Percentiles rank a stretch among this genome's conserved stretches.
phyloP scores from a whole-genome alignment of 2,888 invertebrate genomes.

The Caenorhabditis sp. region DNA sequence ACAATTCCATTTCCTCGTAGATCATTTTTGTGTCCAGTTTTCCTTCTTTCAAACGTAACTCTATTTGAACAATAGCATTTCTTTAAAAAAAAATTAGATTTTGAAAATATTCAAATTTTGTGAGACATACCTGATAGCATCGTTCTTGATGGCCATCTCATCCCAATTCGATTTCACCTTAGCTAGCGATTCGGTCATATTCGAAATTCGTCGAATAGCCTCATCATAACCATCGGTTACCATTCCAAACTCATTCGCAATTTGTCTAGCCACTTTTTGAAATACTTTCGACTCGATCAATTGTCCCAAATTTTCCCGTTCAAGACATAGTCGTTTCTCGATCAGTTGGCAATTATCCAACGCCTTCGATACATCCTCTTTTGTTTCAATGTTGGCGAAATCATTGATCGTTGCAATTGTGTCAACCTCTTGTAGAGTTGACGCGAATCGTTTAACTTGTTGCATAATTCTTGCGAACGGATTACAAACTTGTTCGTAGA shows the following conservation, averaged over 20 bases:
- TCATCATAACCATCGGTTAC: slow-evolving; percentile 53
- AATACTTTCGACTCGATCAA: slow-evolving; percentile 27
- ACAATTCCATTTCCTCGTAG: slow-evolving; percentile 52
- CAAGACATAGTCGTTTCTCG: slow-evolving; percentile 37
- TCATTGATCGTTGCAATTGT: slow-evolving; percentile 37
- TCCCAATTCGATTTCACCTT: slow-evolving; percentile 37
- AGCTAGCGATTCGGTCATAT: slow-evolving; percentile 22
- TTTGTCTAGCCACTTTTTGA: slow-evolving; percentile 24
- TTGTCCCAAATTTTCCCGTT: slow-evolving; percentile 47
- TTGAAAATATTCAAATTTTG: not conserved
- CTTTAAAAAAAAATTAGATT: slow-evolving; percentile 13
- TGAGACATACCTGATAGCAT: slow-evolving; percentile 18
- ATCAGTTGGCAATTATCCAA: slow-evolving; percentile 41
- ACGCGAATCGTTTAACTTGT: slow-evolving; percentile 45
- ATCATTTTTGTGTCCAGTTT: slow-evolving; percentile 44
- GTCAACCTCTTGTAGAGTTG: slow-evolving; percentile 44
- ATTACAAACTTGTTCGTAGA: slow-evolving; percentile 38
- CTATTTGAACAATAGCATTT: slow-evolving; percentile 44
- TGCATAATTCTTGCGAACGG: slow-evolving; percentile 42
- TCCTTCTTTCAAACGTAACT: slow-evolving; percentile 41
- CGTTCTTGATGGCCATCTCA: slow-evolving; percentile 21
- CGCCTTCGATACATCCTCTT: slow-evolving; percentile 44
- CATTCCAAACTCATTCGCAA: slow-evolving; percentile 27
- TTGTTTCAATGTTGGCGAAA: slow-evolving; percentile 42
- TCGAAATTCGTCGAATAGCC: slow-evolving; percentile 41